Base-by-base conservation (phyloP, 2,888 invertebrate species). In the Ypsolopha sequella region DNA sequence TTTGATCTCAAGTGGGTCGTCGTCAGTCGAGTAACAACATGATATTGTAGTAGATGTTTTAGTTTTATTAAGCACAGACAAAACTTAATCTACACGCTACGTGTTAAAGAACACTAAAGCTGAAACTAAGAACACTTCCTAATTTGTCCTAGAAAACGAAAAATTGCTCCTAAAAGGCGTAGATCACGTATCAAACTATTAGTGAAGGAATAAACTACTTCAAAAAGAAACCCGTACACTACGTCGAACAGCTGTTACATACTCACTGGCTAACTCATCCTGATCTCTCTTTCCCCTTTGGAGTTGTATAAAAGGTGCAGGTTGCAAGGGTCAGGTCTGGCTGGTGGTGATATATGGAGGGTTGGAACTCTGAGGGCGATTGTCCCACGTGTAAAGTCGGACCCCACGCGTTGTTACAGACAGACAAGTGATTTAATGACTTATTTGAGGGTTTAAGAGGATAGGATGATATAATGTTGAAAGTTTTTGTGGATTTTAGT, bases 351-450 rank as follows among this genome's bases (percentile, higher is more conserved):
- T 36, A 60, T 58, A 58, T 54, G 36, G 66, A 63, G 73, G 73
- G 72, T 72, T 66, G 64, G 54, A 35, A 36, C 58, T 36, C 38
- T 65, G 63, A 73, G 73, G 73, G 64, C 63, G 61, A 55, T 62
- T 73, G 73, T 74, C 74, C 77, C 81, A 80, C 77, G 76, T 77
- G 80, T 70, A 65, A 56, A 24, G 24, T 24, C 59, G 63, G 80
- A 78, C 82, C 82, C 82, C 82, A 82, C 82, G 81, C 82, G 70
- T 72, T 64, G 79, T 62, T 52, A 58, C 60, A 65, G 60, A 61
- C 58, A 59, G 60, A 73, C 78, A 70, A 73, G 77, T 82, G 80
- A 82, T 82, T 80, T 80, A 81, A 73, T 76, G 72, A 68, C 69
- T 66, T 67, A 50, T 36, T 50, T n/a, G 48, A 41, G 38, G 48